Conservation (phyloP, 2,797 vertebrate species). For the Hybognathus amarus region DNA sequence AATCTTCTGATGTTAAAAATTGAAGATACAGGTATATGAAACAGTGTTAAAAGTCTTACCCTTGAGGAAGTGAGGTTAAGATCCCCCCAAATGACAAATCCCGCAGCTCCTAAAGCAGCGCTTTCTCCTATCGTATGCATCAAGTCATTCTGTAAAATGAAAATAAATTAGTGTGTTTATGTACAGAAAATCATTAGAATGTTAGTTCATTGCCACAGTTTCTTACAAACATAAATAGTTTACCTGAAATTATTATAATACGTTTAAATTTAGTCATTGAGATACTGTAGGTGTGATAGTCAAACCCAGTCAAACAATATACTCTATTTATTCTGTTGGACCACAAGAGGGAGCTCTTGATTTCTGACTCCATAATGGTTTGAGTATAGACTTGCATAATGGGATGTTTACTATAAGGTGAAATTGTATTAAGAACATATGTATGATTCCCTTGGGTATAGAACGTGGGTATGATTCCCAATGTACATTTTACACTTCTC, state of each 20-base stretch:
- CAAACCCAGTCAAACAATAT: not conserved
- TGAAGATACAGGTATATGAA: not conserved
- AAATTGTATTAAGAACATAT: not conserved
- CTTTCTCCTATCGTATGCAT: slow-evolving; percentile 82
- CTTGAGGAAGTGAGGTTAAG: slow-evolving; percentile 82
- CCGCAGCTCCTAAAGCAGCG: slow-evolving; percentile 81
- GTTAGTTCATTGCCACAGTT: not conserved
- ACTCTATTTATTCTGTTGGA: not conserved
- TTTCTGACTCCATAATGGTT: not conserved
- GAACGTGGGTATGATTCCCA: no score
- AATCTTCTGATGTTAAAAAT: not conserved
- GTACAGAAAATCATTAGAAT: not conserved
- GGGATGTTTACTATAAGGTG: not conserved
- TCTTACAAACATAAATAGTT: not conserved
- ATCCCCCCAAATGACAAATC: slow-evolving; percentile 82
- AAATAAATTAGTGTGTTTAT: slow-evolving; percentile 16
- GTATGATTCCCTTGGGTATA: not conserved
- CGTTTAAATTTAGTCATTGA: not conserved
- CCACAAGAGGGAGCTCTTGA: slow-evolving; percentile 53
- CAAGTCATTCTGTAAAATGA: slow-evolving; percentile 77
- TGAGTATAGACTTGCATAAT: not conserved
- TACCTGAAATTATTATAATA: not conserved
- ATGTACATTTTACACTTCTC: not conserved
- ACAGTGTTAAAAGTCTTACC: slow-evolving; percentile 64
- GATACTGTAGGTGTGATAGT: not conserved